Conservation (phyloP, 2,797 vertebrate genomes). For the Avahi laniger region DNA sequence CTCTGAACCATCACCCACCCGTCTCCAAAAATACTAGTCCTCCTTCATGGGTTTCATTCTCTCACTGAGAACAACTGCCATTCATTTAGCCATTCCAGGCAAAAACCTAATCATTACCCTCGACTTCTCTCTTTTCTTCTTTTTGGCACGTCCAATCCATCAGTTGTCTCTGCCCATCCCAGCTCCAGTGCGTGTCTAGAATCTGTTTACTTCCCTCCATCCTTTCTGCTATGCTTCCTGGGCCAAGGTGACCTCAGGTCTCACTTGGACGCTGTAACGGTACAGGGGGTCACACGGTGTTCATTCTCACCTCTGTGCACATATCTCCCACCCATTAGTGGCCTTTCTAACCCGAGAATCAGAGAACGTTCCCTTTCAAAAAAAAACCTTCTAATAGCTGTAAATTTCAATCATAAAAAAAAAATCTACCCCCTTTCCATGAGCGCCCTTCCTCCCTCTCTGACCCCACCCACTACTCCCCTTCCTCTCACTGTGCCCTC, state of each 20-base stretch:
- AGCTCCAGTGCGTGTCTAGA: neutral
- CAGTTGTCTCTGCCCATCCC: neutral
- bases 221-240: neutral
- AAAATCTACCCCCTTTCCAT: neutral
- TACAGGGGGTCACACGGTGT: too few species aligned
- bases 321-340: too few species aligned
- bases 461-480: fast-evolving
- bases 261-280: neutral
- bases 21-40: neutral
- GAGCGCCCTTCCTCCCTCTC: neutral
- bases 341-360: neutral
- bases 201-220: neutral
- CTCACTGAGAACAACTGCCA: neutral
- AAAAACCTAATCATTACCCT: neutral
- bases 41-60: neutral
- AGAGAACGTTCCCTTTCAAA: neutral
- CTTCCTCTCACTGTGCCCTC: neutral
- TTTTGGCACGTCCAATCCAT: neutral
- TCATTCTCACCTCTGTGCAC: fast-evolving
- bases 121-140: neutral
- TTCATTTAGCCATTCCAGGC: neutral
- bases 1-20: neutral
- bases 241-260: neutral
- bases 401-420: neutral
- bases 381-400: neutral